Evolutionary conservation across 1,140 invertebrate genomes (phyloP).

Genomic region (Macrotrachela quadricornifera): DNA sequence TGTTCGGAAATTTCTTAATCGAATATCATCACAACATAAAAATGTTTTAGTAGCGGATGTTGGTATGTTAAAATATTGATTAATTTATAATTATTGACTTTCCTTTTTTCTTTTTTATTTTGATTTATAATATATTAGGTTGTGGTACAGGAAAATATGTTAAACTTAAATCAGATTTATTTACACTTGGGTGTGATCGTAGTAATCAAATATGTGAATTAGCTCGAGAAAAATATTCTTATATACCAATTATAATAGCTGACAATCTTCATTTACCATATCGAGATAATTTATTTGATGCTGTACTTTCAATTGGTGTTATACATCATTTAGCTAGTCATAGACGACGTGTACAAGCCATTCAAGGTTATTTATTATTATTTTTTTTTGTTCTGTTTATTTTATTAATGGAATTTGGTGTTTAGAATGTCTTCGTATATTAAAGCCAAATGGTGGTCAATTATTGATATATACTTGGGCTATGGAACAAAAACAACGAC

Average conservation of each 20-base stretch:
- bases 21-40: constrained; percentile 50
- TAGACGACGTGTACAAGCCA: constrained; percentile 58
- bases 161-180: constrained; percentile 57
- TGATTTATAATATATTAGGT: constrained; percentile 35
- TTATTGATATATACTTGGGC: constrained; percentile 89
- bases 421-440: constrained; percentile 57
- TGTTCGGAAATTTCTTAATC: constrained; percentile 60
- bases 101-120: not conserved
- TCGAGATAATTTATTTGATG: constrained; percentile 74
- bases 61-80: constrained; percentile 44
- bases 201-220: constrained; percentile 54
- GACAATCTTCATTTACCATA: constrained; percentile 18
- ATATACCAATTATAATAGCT: constrained; percentile 2
- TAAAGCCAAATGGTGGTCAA: constrained; percentile 57
- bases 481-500: constrained; percentile 71
- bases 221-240: constrained; percentile 45
- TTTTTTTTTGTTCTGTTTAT: too few species aligned
- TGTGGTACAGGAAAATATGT: constrained; percentile 82
- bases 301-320: constrained; percentile 73
- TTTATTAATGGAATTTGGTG: too few species aligned
- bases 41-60: constrained; percentile 66
- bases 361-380: constrained; percentile 34
- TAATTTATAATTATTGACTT: too few species aligned
- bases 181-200: constrained; percentile 62
- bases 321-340: constrained; percentile 81